phyloP scores from a whole-genome alignment of 37 sponge, comb jelly and placozoan genomes.

The Diacarnus erythraeanus region DNA sequence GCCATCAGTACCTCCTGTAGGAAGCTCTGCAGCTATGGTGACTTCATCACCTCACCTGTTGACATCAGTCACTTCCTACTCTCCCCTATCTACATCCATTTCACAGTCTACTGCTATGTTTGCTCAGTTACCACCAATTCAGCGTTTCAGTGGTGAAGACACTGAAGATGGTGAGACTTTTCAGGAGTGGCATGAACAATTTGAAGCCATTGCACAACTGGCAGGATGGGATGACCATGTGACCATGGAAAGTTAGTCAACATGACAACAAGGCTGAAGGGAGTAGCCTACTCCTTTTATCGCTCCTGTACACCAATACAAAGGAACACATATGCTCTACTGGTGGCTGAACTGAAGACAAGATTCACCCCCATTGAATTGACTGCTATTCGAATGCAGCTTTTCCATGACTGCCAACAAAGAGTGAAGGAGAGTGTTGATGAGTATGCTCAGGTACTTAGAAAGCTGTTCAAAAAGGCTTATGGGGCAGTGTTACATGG shows the following conservation, averaged over 20 bases:
- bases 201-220: constrained; percentile 41
- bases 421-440: constrained; percentile 41
- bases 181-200: constrained; percentile 56
- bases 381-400: constrained; percentile 24
- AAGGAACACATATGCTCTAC: constrained; percentile 24
- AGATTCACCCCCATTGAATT: constrained; percentile 51
- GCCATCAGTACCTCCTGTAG: background rate
- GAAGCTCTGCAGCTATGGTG: background rate
- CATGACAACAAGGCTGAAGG: constrained; percentile 33
- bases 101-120: background rate
- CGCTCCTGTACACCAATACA: constrained; percentile 40
- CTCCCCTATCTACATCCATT: background rate
- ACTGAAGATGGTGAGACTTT: constrained; percentile 33
- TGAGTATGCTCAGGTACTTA: constrained; percentile 52
- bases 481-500: constrained; percentile 14
- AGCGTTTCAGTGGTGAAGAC: constrained; percentile 43
- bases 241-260: constrained; percentile 42
- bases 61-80: background rate
- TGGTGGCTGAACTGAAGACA: constrained; percentile 34
- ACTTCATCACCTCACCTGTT: background rate
- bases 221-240: constrained; percentile 33
- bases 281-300: constrained; percentile 52
- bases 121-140: constrained; percentile 43
- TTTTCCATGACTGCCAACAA: constrained; percentile 53
- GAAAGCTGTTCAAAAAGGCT: constrained; percentile 36